Conservation (phyloP, 2,888 invertebrate genomes). For the Drosophila infuscata region DNA sequence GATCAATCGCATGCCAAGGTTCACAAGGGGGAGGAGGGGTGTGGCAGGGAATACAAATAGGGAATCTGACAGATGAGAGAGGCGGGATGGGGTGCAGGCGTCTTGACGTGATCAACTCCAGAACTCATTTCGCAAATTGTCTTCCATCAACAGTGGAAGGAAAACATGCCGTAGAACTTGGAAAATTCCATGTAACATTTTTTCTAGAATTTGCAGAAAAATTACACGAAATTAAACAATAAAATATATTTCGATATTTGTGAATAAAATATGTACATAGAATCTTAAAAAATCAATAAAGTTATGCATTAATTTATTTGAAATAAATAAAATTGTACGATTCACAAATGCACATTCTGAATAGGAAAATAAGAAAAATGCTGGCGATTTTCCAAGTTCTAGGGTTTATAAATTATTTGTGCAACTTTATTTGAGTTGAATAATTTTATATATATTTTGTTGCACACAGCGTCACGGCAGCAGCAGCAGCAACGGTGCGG, state of each 20-base stretch:
- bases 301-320: not conserved
- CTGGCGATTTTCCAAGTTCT: not conserved
- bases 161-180: not conserved
- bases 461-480: constrained; percentile 74
- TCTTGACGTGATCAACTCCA: not conserved
- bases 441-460: not conserved
- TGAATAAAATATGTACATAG: not conserved
- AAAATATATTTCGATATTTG: not conserved
- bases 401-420: not conserved
- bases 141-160: not conserved
- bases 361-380: not conserved
- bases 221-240: not conserved
- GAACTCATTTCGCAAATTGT: not conserved
- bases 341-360: not conserved
- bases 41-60: not conserved
- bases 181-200: not conserved
- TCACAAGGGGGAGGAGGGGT: constrained; percentile 24
- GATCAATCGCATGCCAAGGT: constrained; percentile 68
- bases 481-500: constrained; percentile 59
- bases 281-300: not conserved
- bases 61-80: not conserved
- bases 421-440: not conserved
- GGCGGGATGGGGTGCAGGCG: not conserved
- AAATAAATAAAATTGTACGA: not conserved
- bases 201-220: not conserved